Conservation (phyloP, 2,888 invertebrate genomes). For the Coelopa pilipes region DNA sequence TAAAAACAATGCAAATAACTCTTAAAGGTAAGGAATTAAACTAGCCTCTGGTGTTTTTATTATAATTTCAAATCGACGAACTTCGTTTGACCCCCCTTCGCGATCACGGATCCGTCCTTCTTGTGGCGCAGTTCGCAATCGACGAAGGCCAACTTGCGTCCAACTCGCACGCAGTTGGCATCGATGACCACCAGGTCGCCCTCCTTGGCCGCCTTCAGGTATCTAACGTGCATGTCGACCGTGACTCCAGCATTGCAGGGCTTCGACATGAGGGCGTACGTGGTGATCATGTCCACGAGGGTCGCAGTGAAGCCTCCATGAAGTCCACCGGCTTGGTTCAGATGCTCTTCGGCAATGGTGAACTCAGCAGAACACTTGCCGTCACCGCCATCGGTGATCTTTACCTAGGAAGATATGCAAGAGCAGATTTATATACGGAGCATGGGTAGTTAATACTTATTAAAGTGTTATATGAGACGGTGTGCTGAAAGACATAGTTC, state of each 20-base stretch:
- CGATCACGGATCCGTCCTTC: constrained; percentile 77
- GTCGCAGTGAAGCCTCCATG: constrained; percentile 90
- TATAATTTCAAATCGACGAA: constrained; percentile 66
- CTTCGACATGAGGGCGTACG: constrained; percentile 80
- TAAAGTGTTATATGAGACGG: too few relatives aligned
- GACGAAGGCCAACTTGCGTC: constrained; percentile 84
- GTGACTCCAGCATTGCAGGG: constrained; percentile 79
- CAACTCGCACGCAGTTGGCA: constrained; percentile 79
- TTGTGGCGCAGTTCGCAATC: constrained; percentile 83
- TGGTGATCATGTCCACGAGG: constrained; percentile 78
- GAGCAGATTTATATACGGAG: background rate
- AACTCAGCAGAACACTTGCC: constrained; percentile 83
- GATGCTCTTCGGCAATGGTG: constrained; percentile 77
- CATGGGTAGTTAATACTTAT: constrained; percentile 55
- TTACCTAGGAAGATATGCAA: constrained; percentile 59
- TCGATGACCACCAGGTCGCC: constrained; percentile 85
- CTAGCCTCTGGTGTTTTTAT: too few relatives aligned
- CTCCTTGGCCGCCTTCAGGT: constrained; percentile 77
- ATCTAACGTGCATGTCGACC: constrained; percentile 86
- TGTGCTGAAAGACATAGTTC: too few relatives aligned
- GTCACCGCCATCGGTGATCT: constrained; percentile 70
- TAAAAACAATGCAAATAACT: background rate
- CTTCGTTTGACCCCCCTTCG: constrained; percentile 87
- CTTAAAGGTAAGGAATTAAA: constrained; percentile 35
- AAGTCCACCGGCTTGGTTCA: constrained; percentile 79